Conservation (phyloP, 1,140 invertebrate species). For the Scaptodrosophila lebanonensis region DNA sequence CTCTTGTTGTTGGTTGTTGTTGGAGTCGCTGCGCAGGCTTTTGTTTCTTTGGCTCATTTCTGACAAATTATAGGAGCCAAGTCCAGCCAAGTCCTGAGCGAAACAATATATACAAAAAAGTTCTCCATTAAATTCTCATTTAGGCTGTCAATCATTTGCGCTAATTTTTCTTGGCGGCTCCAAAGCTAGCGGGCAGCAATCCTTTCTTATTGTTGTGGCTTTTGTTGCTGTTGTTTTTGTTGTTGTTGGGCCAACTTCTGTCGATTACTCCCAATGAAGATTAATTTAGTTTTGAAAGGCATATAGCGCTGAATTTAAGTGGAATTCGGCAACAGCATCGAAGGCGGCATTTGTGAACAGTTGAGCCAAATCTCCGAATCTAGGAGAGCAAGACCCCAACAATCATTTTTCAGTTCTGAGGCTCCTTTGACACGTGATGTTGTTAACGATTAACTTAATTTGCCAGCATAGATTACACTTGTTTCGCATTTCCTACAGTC, state of each 20-base stretch:
- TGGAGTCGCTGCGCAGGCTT: conserved; percentile 17
- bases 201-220: conserved; percentile 3
- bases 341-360: conserved; percentile 33
- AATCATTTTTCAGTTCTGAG: neutral
- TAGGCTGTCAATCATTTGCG: conserved; percentile 75
- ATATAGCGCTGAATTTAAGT: conserved; percentile 44
- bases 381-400: conserved; percentile 1
- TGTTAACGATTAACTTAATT: conserved; percentile 63
- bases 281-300: conserved; percentile 67
- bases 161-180: conserved; percentile 65
- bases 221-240: neutral
- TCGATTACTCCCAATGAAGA: conserved; percentile 72
- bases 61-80: conserved; percentile 51
- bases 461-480: conserved; percentile 65
- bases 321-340: conserved; percentile 44
- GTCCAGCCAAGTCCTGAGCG: no score
- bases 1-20: neutral
- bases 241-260: conserved; percentile 31
- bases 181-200: conserved; percentile 25
- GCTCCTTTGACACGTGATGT: conserved; percentile 33
- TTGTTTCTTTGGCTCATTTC: conserved; percentile 58
- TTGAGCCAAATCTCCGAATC: conserved; percentile 29
- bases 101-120: conserved; percentile 24
- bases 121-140: conserved; percentile 76
- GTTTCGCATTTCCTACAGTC: no score